A percentile compares a stretch with the other conserved stretches of the same genome.
Conservation (phyloP, 2,888 invertebrate genomes). For the Rhabditoides inermis region DNA sequence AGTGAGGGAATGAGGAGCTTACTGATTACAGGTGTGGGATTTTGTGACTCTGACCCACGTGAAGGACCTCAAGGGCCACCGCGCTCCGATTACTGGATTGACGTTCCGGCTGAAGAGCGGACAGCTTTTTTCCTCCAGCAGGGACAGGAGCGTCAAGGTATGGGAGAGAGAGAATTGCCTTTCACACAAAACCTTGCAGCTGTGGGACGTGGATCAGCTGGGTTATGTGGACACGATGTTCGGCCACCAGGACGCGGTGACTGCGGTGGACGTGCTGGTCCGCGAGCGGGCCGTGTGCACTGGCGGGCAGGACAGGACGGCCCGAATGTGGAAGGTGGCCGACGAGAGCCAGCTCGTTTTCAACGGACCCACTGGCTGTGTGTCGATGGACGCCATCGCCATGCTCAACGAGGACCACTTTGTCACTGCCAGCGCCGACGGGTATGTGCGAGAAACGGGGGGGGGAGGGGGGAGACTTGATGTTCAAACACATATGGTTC, state of each 20-base stretch:
- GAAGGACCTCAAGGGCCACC: conserved; percentile 38
- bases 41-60: conserved; percentile 34
- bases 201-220: conserved; percentile 93
- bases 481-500: no score
- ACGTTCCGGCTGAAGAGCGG: conserved; percentile 32
- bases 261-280: conserved; percentile 76
- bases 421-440: conserved; percentile 82
- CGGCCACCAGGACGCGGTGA: conserved; percentile 81
- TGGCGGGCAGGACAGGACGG: conserved; percentile 73
- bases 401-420: conserved; percentile 88
- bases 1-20: background rate
- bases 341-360: conserved; percentile 87
- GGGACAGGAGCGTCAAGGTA: conserved; percentile 41
- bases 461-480: background rate
- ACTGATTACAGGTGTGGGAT: conserved; percentile 31
- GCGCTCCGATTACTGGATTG: conserved; percentile 36
- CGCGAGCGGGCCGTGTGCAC: conserved; percentile 75
- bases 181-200: conserved; percentile 61
- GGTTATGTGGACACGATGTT: conserved; percentile 60
- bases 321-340: conserved; percentile 89
- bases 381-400: conserved; percentile 78
- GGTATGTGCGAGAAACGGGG: conserved; percentile 57
- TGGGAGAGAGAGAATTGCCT: no score
- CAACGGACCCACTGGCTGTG: conserved; percentile 52
- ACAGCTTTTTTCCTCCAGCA: conserved; percentile 42